phyloP scores from a whole-genome alignment of 2,888 invertebrate species.

The Panorpa germanica region DNA sequence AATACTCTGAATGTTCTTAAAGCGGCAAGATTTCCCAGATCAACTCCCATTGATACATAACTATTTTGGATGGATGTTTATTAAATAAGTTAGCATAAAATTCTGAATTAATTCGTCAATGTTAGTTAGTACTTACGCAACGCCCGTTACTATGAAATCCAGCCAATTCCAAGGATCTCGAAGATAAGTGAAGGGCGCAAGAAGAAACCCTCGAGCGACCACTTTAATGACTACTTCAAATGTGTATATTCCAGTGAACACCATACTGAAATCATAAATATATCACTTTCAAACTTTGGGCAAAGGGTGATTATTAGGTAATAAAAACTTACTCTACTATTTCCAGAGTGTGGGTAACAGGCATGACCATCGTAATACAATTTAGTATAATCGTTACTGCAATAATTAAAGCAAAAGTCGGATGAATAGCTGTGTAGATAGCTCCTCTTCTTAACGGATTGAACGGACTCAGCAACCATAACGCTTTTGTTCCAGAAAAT shows the following conservation, averaged over 20 bases:
- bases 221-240: constrained; percentile 66
- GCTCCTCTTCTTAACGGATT: constrained; percentile 60
- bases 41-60: too few species aligned
- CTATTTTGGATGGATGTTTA: too few species aligned
- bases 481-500: constrained; percentile 59
- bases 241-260: constrained; percentile 73
- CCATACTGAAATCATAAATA: constrained; percentile 37
- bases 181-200: constrained; percentile 69
- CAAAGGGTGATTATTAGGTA: background rate
- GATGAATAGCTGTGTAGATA: constrained; percentile 63
- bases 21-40: constrained; percentile 67
- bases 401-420: constrained; percentile 60
- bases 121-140: constrained; percentile 51
- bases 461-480: constrained; percentile 61
- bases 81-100: too few species aligned
- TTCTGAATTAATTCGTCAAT: background rate
- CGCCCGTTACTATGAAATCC: constrained; percentile 71
- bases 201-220: constrained; percentile 65
- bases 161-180: constrained; percentile 82
- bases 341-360: constrained; percentile 48
- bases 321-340: constrained; percentile 50
- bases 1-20: constrained; percentile 71
- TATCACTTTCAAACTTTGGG: background rate
- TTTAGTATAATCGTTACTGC: constrained; percentile 66
- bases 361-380: constrained; percentile 70